Conservation (phyloP, 2,113 vertebrate species). For the Regulus satrapa region DNA sequence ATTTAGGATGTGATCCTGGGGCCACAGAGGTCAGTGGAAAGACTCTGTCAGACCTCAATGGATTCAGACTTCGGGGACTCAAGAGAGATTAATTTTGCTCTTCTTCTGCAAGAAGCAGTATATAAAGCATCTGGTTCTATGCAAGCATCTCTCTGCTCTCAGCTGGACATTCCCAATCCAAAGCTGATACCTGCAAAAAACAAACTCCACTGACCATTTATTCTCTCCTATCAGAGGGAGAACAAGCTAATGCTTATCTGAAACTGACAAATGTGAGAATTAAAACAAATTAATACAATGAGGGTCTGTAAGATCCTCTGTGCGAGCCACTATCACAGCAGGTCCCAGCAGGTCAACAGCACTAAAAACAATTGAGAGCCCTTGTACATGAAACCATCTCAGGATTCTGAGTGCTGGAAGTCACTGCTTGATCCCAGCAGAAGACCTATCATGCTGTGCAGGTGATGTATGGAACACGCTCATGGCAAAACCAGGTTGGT, state of each 20-base stretch:
- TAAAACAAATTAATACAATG: accelerated
- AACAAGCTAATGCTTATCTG: background rate
- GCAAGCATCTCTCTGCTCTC: background rate
- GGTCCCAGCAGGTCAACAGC: background rate
- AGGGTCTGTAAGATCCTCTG: background rate
- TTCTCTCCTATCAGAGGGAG: background rate
- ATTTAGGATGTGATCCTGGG: slow-evolving; percentile 19
- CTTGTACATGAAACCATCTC: background rate
- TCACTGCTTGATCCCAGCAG: background rate
- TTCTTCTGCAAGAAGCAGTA: background rate
- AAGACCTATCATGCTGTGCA: background rate
- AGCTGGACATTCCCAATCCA: background rate
- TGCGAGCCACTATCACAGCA: background rate
- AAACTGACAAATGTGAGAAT: background rate
- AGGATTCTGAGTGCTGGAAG: background rate
- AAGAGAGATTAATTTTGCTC: background rate
- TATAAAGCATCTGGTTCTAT: background rate
- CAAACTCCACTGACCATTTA: background rate
- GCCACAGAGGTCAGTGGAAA: slow-evolving; percentile 21
- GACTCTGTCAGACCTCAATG: background rate
- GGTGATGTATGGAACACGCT: background rate
- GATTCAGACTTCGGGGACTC: background rate
- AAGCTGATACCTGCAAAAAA: slow-evolving; percentile 16
- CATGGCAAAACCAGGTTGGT: background rate
- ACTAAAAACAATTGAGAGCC: background rate